Percentiles rank a stretch among this genome's conserved stretches.
phyloP scores from a whole-genome alignment of 2,113 vertebrate genomes.

The Phrynocephalus versicolor region DNA sequence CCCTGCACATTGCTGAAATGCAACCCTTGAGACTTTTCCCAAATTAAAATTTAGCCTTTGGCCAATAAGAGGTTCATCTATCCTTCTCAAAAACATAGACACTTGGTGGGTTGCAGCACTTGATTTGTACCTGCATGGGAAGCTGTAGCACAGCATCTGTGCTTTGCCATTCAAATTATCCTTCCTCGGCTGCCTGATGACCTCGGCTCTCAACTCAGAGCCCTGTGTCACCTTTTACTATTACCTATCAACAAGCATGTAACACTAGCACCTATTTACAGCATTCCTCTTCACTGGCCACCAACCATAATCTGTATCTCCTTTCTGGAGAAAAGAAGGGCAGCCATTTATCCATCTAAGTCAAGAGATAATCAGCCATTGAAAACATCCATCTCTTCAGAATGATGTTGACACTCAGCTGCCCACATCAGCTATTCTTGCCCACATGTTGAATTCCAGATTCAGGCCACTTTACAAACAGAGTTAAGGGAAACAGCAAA shows the following conservation, averaged over 20 bases:
- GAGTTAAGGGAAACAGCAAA: not conserved
- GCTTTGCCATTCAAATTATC: not conserved
- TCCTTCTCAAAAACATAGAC: too few relatives aligned
- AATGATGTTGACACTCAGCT: not conserved
- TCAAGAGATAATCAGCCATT: not conserved
- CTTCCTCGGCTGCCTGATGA: not conserved
- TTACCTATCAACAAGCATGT: not conserved
- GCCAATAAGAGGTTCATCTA: too few relatives aligned
- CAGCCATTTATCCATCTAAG: not conserved
- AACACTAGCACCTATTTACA: not conserved
- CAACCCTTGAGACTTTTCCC: too few relatives aligned
- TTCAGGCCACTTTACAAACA: not conserved
- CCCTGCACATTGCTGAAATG: too few relatives aligned
- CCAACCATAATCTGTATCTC: not conserved
- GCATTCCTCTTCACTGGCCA: not conserved
- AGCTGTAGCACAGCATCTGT: not conserved
- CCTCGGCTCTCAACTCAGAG: not conserved
- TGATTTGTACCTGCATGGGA: too few relatives aligned
- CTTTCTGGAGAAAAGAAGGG: not conserved
- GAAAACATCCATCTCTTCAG: not conserved
- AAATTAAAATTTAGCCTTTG: too few relatives aligned
- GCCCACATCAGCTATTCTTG: not conserved
- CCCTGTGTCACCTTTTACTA: not conserved
- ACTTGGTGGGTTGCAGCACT: too few relatives aligned
- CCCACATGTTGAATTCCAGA: constrained; percentile 17